Conservation (phyloP, 2,888 invertebrate genomes). For the Busseola fusca region DNA sequence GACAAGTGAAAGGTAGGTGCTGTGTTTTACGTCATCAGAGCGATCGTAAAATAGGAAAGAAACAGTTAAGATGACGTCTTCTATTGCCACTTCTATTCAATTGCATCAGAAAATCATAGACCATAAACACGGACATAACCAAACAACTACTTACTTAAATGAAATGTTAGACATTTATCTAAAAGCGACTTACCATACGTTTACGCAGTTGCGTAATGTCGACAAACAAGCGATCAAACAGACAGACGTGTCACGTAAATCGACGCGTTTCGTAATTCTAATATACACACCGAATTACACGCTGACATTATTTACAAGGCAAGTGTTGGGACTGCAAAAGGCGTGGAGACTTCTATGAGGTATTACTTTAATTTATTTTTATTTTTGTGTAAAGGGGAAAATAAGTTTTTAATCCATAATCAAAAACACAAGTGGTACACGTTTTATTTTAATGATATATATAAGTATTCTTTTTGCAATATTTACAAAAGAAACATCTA, state of each 20-base stretch:
- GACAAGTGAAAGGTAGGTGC: neutral
- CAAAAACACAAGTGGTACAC: too few species aligned
- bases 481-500: too few species aligned
- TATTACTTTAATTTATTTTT: neutral
- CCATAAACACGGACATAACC: constrained; percentile 17
- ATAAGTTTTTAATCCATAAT: neutral
- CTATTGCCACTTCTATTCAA: neutral
- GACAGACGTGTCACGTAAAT: constrained; percentile 66
- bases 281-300: constrained; percentile 76
- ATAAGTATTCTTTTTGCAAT: too few species aligned
- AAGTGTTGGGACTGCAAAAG: constrained; percentile 50
- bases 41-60: neutral
- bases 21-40: neutral
- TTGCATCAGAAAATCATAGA: constrained; percentile 15
- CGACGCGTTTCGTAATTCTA: constrained; percentile 70
- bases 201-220: constrained; percentile 55
- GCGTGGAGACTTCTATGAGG: constrained; percentile 50
- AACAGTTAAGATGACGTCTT: neutral
- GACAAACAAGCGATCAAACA: constrained; percentile 56
- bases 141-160: constrained; percentile 28
- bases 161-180: constrained; percentile 50
- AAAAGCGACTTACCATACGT: constrained; percentile 36
- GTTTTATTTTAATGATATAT: too few species aligned
- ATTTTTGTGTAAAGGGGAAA: neutral
- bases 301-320: constrained; percentile 64